Base-by-base conservation (phyloP, 2,888 invertebrate species). In the Nemapogon koenigi region DNA sequence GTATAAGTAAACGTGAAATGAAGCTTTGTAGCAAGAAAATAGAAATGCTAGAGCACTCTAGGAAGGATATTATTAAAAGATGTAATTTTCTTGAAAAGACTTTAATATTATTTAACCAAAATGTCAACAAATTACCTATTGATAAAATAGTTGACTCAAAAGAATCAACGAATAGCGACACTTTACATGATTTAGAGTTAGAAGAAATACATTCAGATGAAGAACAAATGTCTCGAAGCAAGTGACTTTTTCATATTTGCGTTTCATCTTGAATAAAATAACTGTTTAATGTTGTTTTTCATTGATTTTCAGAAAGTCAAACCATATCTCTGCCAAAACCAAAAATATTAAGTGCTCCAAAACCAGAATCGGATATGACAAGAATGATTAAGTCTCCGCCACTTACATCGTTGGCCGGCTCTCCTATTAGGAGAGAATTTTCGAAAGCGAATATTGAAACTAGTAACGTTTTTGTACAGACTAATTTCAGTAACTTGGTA, bases 201-300 rank as follows among this genome's bases (percentile, higher is more conserved):
- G 64, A 72, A 57, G 68, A 73, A 45, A 36, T 69, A 33, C 50
- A 52, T 17, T 70, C 69, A n/a, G 70, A 73, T 27, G 62, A 67
- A 39, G 70, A 71, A 15, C 52, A 57, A 18, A 55, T 44, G 39
- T 51, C 55, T 25, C 57, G 55, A 50, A 58, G 71, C 72, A 60
- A 54, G 54, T 47, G 7, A 16, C 2, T 17, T 17, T 28, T 16
- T 33, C 11, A 11, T 19, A 22, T 35, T 13, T 10, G 27, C 33
- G 28, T 15, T 22, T 7, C 16, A 6, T 22, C 11, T 35, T 16
- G 22, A 16, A 19, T 4, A 28, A 22, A 6, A 14, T n/a, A 11
- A 33, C 19, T 38, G 19, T 11, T 17, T 37, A 29, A 16, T 25
- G 31, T 28, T 16, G 29, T 4, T 10, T 10, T 14, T 25, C 19